Base-by-base conservation (phyloP, 2,888 invertebrate species). In the Acanthopleura granulata region DNA sequence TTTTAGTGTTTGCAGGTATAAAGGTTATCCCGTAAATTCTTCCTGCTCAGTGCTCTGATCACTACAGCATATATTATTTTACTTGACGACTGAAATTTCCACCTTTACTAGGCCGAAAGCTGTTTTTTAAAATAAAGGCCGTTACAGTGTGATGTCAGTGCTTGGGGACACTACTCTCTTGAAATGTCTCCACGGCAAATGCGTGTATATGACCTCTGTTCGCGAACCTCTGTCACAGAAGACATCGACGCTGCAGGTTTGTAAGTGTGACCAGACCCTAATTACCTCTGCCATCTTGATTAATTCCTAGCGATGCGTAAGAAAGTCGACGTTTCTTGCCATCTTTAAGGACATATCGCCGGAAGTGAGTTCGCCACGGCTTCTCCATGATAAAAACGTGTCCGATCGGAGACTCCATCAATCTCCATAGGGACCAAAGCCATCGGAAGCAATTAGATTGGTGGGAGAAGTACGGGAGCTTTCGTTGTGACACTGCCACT, bases 381-480 rank as follows among this genome's bases (percentile, higher is more conserved):
- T 57, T 57, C 57, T 57, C 12, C 57, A n/a, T 22, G 57, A 57
- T 57, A 57, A 57, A 57, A 57, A 57, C 57, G 57, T 22, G 57
- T 57, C 18, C 57, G 57, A 57, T 57, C 18, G 57, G 22, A 12
- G 18, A 57, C 57, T 57, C 57, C 57, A 57, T 57, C 57, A 57
- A 57, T 66, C 66, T 18, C 66, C 66, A 66, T 66, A 66, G 66
- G 66, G 25, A 22, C 27, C 29, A 66, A 25, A 25, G 66, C 22
- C 66, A 66, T 66, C 66, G 66, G 66, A 66, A 66, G 29, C 66
- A 66, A 66, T 66, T 66, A 66, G 66, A 27, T 25, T 27, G 66
- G 57, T 57, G 18, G n/a, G n/a, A n/a, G 18, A 18, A 22, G 18
- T 22, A 12, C 3, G n/a, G n/a, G 18, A 22, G 57, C 57, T n/a